These are phyloP conservation scores for fruit fly (Drosophila melanogaster) DNA, from an alignment of 1,140 invertebrate genomes.

Conservation along the genomic window DNA sequence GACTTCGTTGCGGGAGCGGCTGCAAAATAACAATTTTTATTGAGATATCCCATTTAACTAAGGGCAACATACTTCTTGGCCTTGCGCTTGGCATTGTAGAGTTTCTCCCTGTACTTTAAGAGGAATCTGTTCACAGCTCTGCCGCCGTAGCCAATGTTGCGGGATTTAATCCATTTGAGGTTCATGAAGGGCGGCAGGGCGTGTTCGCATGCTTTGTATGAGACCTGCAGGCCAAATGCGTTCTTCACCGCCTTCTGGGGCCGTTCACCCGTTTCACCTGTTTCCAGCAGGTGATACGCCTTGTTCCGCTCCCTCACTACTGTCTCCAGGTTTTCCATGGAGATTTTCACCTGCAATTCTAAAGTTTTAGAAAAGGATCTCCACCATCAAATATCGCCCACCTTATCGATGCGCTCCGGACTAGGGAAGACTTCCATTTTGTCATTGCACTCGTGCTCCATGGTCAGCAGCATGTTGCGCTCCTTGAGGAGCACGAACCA, in stretches of 20 bases:
- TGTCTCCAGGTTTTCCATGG: conserved; percentile 97
- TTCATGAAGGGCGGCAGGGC: conserved; percentile 87
- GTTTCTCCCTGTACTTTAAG: conserved; percentile 88
- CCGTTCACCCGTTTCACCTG: conserved; percentile 92
- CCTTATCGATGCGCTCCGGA: conserved; percentile 98
- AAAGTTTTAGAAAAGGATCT: background rate
- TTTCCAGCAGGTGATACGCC: conserved; percentile 96
- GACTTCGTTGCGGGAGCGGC: conserved; percentile 88
- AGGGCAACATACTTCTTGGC: conserved; percentile 85
- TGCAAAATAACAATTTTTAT: conserved; percentile 79
- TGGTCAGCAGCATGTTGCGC: conserved; percentile 98
- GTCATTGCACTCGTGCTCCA: conserved; percentile 93
- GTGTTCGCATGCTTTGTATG: conserved; percentile 86
- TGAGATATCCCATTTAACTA: too few relatives aligned
- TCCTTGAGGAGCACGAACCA: conserved; percentile 99
- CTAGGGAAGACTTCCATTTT: conserved; percentile 92
- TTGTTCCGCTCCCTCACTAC: conserved; percentile 96
- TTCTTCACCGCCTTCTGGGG: conserved; percentile 86
- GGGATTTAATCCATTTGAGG: conserved; percentile 86
- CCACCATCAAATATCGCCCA: conserved; percentile 72
- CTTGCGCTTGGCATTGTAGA: conserved; percentile 86
- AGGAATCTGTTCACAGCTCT: conserved; percentile 88
- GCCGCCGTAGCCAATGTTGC: conserved; percentile 84
- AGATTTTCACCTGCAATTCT: conserved; percentile 88
- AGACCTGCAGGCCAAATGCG: conserved; percentile 87